These are phyloP conservation scores for Lepetodrilus schrolli DNA, from an alignment of 2,888 invertebrate species.

Conservation along the genomic window DNA sequence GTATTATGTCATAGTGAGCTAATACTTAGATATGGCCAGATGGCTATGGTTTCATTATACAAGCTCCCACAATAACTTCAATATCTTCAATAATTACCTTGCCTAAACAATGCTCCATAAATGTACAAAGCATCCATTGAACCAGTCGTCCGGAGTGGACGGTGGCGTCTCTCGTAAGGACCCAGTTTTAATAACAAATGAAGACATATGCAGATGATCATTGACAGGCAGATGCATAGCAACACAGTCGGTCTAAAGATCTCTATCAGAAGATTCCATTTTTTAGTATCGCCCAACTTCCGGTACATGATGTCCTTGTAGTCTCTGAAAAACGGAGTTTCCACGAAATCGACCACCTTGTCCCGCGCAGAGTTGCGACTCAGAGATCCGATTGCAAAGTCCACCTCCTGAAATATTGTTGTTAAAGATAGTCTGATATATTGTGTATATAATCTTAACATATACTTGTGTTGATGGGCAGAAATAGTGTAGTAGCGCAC, in stretches of 20 bases:
- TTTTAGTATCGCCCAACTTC: background rate
- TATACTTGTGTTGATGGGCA: no score
- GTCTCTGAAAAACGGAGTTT: conserved; percentile 8
- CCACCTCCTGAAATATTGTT: background rate
- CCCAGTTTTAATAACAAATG: background rate
- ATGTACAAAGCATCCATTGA: background rate
- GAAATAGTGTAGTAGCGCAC: no score
- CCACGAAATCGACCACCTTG: background rate
- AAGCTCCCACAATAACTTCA: no score
- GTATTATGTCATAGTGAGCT: no score
- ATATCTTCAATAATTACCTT: no score
- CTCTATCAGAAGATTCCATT: background rate
- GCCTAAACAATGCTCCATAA: background rate
- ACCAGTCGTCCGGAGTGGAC: background rate
- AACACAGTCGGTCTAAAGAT: background rate
- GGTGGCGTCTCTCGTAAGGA: background rate
- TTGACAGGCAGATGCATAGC: background rate
- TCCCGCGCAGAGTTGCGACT: conserved; percentile 12
- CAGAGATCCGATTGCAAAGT: conserved; percentile 3
- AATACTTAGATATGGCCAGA: no score
- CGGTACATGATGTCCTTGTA: conserved; percentile 21
- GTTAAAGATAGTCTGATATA: background rate
- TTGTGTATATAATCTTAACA: no score
- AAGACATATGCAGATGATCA: background rate
- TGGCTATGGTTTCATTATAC: no score